Evolutionary conservation across 2,888 invertebrate genomes (phyloP).

Genomic region (Thymelicus acteon): DNA sequence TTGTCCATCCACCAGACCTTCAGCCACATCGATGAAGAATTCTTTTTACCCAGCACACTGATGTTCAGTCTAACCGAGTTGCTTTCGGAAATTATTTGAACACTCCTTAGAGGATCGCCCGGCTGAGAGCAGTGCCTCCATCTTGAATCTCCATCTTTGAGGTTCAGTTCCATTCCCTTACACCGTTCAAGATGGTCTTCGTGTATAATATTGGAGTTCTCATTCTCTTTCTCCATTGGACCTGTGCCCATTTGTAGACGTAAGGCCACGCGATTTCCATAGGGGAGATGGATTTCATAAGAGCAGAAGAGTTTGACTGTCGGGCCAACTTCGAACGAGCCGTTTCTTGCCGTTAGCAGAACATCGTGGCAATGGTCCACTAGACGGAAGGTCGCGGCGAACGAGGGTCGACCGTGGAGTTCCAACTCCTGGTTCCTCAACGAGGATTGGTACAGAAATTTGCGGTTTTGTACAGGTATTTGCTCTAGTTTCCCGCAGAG

Average conservation of each 20-base stretch:
- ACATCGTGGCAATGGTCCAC: constrained; percentile 91
- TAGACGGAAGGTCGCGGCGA: constrained; percentile 87
- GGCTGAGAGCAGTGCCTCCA: constrained; percentile 86
- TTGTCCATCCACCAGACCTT: constrained; percentile 87
- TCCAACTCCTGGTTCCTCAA: constrained; percentile 82
- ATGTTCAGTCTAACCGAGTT: constrained; percentile 83
- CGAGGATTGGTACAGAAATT: constrained; percentile 81
- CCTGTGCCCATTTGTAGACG: constrained; percentile 85
- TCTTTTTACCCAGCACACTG: constrained; percentile 68
- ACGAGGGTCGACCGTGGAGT: constrained; percentile 87
- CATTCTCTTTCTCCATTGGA: constrained; percentile 62
- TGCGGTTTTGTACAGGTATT: constrained; percentile 83
- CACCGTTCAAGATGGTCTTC: constrained; percentile 74
- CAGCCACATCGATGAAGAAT: constrained; percentile 79
- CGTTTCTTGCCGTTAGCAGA: constrained; percentile 86
- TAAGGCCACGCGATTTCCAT: constrained; percentile 88
- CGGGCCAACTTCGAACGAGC: constrained; percentile 87
- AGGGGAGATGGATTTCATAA: constrained; percentile 88
- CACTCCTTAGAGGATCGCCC: constrained; percentile 83
- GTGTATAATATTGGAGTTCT: constrained; percentile 65
- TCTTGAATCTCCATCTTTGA: constrained; percentile 83
- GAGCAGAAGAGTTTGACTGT: constrained; percentile 86
- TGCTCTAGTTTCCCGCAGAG: constrained; percentile 90
- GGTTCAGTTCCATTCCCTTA: constrained; percentile 83
- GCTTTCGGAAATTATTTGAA: constrained; percentile 85